Evolutionary conservation across 1,140 invertebrate genomes (phyloP).

Genomic region (Polyergus mexicanus): DNA sequence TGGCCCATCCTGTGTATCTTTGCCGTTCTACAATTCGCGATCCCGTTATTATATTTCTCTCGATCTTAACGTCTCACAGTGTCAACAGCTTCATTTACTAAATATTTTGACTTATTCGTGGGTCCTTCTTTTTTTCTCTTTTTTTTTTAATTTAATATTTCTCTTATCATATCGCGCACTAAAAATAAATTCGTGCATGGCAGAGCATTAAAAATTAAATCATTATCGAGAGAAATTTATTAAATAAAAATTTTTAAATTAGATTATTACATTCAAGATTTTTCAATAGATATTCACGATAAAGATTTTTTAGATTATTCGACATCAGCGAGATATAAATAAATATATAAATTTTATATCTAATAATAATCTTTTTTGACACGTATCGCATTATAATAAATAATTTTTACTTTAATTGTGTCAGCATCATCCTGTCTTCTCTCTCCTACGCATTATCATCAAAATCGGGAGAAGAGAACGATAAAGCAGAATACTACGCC

Average conservation of each 20-base stretch:
- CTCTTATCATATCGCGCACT: background rate
- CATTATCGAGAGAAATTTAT: background rate
- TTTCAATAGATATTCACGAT: background rate
- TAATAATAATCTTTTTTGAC: background rate
- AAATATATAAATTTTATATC: constrained; percentile 23
- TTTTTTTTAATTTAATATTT: background rate
- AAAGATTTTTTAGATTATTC: background rate
- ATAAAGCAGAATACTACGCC: background rate
- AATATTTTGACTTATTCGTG: constrained; percentile 14
- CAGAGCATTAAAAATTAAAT: background rate
- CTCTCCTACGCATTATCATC: constrained; percentile 47
- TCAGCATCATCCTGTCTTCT: constrained; percentile 66
- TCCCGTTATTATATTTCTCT: constrained; percentile 73
- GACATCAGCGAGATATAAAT: background rate
- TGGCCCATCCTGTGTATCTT: constrained; percentile 20
- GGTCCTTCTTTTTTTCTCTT: background rate
- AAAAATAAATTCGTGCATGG: background rate
- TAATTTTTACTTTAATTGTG: constrained; percentile 12
- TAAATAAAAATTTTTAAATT: background rate
- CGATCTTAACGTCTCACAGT: constrained; percentile 54
- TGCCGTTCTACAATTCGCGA: constrained; percentile 50
- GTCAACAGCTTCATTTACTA: constrained; percentile 32
- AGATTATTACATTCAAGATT: background rate
- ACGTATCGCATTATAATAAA: background rate
- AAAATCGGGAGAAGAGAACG: background rate